phyloP scores from a whole-genome alignment of 1,140 invertebrate species.

The Pygmarrhopalites habei region DNA sequence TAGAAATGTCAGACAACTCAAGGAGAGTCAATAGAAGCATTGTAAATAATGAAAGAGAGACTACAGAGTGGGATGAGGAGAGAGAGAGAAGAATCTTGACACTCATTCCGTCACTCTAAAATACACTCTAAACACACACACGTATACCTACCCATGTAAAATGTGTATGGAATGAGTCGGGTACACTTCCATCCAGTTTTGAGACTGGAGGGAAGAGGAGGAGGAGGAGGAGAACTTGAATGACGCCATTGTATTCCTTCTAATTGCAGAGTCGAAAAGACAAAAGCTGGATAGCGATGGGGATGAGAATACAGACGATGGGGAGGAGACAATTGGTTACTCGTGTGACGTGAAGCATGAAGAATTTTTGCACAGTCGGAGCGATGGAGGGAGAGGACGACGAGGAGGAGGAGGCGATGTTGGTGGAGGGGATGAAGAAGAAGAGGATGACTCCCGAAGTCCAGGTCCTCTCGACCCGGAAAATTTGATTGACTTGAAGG shows the following conservation, averaged over 20 bases:
- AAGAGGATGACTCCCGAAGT: conserved; percentile 20
- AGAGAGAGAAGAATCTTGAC: conserved; percentile 4
- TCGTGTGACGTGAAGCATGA: conserved; percentile 7
- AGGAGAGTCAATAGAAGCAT: background rate
- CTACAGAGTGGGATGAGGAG: background rate
- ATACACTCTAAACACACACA: too few relatives aligned
- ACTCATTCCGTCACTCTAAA: background rate
- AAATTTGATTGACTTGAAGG: background rate
- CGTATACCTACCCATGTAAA: too few relatives aligned
- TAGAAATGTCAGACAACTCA: background rate
- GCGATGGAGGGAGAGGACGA: too few relatives aligned
- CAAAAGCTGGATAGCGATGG: conserved; percentile 34
- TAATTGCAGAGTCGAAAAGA: conserved; percentile 33
- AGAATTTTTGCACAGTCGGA: background rate
- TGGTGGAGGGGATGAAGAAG: background rate
- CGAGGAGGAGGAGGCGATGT: too few relatives aligned
- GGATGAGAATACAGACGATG: conserved; percentile 26
- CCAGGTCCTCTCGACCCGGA: background rate
- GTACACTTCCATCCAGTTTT: too few relatives aligned
- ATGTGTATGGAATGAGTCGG: too few relatives aligned
- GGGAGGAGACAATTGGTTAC: conserved; percentile 27
- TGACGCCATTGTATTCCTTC: conserved; percentile 23
- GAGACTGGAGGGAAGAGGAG: too few relatives aligned
- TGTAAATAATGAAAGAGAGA: background rate
- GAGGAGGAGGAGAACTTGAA: background rate